Evolutionary conservation across 1,140 invertebrate genomes (phyloP).

Genomic region (Acromyrmex heyeri): DNA sequence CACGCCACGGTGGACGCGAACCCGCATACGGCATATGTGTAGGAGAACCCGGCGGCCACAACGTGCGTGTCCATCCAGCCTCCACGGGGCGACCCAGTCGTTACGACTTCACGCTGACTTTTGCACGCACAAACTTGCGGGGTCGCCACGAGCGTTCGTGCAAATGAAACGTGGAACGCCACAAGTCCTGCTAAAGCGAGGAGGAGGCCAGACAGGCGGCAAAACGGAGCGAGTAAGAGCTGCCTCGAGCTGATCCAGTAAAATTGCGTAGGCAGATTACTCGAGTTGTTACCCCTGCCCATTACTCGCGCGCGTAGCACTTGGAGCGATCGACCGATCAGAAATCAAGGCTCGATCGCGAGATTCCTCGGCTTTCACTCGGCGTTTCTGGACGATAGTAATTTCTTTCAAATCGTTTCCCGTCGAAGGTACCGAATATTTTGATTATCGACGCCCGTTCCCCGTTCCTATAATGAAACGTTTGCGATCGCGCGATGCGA

Average conservation of each 20-base stretch:
- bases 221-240: conserved; percentile 43
- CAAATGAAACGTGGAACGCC: conserved; percentile 75
- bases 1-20: conserved; percentile 28
- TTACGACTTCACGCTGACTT: conserved; percentile 86
- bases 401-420: conserved; percentile 39
- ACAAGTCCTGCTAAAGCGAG: conserved; percentile 5
- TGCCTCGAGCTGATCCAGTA: conserved; percentile 74
- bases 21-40: conserved; percentile 65
- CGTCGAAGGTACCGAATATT: conserved; percentile 51
- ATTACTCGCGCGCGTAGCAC: conserved; percentile 65
- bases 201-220: background rate
- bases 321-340: conserved; percentile 62
- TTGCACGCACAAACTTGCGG: conserved; percentile 78
- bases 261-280: conserved; percentile 77
- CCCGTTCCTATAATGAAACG: conserved; percentile 40
- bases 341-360: conserved; percentile 62
- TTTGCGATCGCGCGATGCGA: conserved; percentile 49
- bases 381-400: conserved; percentile 25
- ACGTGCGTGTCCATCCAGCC: conserved; percentile 81
- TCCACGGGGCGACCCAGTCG: conserved; percentile 80
- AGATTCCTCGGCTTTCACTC: conserved; percentile 51
- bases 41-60: conserved; percentile 79
- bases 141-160: conserved; percentile 75
- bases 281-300: conserved; percentile 71
- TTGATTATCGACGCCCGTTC: conserved; percentile 47